Evolutionary conservation across 2,797 vertebrate genomes (phyloP).

Genomic region (Hippoglossus hippoglossus): DNA sequence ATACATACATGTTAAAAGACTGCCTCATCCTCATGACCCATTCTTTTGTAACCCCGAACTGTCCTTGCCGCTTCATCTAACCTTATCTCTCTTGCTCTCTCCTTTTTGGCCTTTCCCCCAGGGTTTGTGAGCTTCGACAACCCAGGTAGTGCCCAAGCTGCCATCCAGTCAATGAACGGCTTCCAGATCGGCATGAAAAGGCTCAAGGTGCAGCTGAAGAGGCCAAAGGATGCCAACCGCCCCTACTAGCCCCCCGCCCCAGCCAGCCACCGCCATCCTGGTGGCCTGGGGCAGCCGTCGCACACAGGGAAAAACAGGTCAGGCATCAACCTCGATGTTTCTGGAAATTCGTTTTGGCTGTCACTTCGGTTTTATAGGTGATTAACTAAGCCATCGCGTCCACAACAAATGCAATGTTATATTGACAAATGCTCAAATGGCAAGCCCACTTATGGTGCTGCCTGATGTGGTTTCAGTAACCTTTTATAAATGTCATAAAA

Average conservation of each 20-base stretch:
- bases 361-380: conserved; percentile 33
- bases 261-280: conserved; percentile 67
- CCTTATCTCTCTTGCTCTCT: conserved; percentile 32
- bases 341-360: conserved; percentile 12
- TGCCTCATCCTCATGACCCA: conserved; percentile 32
- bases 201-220: conserved; percentile 99
- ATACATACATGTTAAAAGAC: background rate
- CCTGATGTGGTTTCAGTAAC: conserved; percentile 59
- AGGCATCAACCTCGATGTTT: conserved; percentile 10
- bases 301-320: conserved; percentile 83
- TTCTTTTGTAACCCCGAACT: conserved; percentile 14
- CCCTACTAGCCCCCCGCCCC: conserved; percentile 91
- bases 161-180: conserved; percentile 99
- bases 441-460: conserved; percentile 36
- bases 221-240: conserved; percentile 99
- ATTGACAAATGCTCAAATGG: conserved; percentile 51
- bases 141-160: conserved; percentile 98
- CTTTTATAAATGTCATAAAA: conserved; percentile 70
- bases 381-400: conserved; percentile 39
- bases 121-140: conserved; percentile 99
- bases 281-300: conserved; percentile 79
- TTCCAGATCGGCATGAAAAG: conserved; percentile 99
- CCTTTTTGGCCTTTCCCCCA: conserved; percentile 71
- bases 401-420: conserved; percentile 20
- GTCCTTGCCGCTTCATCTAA: conserved; percentile 55